Percentiles rank a stretch among this genome's conserved stretches.
Conservation (phyloP, 2,888 invertebrate genomes). For the Drosophila histrio region DNA sequence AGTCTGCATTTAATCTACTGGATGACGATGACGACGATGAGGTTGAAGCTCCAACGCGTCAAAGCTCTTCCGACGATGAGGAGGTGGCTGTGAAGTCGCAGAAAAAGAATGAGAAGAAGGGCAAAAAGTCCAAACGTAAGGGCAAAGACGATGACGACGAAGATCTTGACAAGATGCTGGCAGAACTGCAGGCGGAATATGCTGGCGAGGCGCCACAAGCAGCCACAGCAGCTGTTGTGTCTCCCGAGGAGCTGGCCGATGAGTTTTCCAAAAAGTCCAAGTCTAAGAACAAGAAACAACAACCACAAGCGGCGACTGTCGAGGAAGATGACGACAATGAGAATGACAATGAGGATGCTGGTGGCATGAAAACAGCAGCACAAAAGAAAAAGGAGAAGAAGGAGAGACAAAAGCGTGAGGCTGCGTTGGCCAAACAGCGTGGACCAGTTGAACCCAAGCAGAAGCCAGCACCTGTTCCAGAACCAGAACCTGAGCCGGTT, state of each 20-base stretch:
- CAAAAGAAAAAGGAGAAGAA: conserved; percentile 96
- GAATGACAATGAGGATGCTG: conserved; percentile 86
- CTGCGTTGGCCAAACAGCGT: conserved; percentile 84
- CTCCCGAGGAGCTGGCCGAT: conserved; percentile 82
- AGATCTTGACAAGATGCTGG: conserved; percentile 92
- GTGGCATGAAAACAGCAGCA: conserved; percentile 90
- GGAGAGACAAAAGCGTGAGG: conserved; percentile 90
- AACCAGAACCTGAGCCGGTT: conserved; percentile 33
- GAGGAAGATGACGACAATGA: conserved; percentile 83
- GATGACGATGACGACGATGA: conserved; percentile 86
- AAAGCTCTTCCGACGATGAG: conserved; percentile 65
- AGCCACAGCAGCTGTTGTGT: conserved; percentile 82
- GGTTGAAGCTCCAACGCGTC: conserved; percentile 43
- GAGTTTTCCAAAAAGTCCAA: conserved; percentile 79
- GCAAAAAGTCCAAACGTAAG: conserved; percentile 90
- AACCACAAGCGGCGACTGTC: conserved; percentile 22
- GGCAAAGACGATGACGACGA: conserved; percentile 90
- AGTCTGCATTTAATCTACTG: conserved; percentile 88
- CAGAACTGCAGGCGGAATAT: conserved; percentile 91
- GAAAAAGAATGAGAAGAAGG: conserved; percentile 86
- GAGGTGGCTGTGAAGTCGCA: conserved; percentile 84
- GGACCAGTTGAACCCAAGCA: conserved; percentile 82
- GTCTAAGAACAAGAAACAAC: conserved; percentile 72
- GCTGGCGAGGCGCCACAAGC: conserved; percentile 87
- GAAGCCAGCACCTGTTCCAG: conserved; percentile 66